A percentile compares a stretch with the other conserved stretches of the same genome.
Evolutionary conservation across 1,140 invertebrate genomes (phyloP).

Genomic region (Drosophila nebulosa): DNA sequence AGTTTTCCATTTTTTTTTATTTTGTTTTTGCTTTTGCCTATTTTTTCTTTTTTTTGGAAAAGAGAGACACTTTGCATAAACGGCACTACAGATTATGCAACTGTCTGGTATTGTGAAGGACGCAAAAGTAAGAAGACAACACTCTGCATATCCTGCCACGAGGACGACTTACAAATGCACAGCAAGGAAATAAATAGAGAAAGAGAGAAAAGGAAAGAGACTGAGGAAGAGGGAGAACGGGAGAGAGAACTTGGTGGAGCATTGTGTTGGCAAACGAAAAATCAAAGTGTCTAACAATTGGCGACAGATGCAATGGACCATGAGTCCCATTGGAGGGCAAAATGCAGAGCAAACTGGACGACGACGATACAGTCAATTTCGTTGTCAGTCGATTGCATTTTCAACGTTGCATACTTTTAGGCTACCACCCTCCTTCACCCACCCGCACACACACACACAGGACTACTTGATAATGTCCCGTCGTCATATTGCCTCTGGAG

Average conservation of each 20-base stretch:
- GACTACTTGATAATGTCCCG: background rate
- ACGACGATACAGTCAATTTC: background rate
- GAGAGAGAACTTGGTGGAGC: slow-evolving; percentile 17
- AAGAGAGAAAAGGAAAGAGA: slow-evolving; percentile 32
- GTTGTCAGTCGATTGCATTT: slow-evolving; percentile 4
- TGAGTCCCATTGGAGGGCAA: slow-evolving; percentile 17
- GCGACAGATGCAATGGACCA: slow-evolving; percentile 57
- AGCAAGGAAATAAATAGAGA: slow-evolving; percentile 32
- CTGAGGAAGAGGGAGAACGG: slow-evolving; percentile 24
- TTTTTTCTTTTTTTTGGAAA: no score
- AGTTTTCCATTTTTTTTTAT: slow-evolving; percentile 18
- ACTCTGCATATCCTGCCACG: slow-evolving; percentile 69
- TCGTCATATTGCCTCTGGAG: background rate
- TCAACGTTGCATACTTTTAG: slow-evolving; percentile 8
- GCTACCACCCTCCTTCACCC: background rate
- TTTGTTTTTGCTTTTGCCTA: slow-evolving; percentile 31
- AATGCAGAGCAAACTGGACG: background rate
- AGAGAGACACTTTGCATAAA: slow-evolving; percentile 69
- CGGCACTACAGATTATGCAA: slow-evolving; percentile 75
- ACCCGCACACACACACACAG: background rate
- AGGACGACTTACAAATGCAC: slow-evolving; percentile 29
- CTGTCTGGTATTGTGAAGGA: slow-evolving; percentile 66
- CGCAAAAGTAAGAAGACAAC: slow-evolving; percentile 45
- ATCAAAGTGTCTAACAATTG: slow-evolving; percentile 75
- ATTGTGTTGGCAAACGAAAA: slow-evolving; percentile 57